Evolutionary conservation across 1,140 invertebrate species (phyloP), one percentile per base, ranked within the genome.

Genomic region (Teleogryllus occipitalis): DNA sequence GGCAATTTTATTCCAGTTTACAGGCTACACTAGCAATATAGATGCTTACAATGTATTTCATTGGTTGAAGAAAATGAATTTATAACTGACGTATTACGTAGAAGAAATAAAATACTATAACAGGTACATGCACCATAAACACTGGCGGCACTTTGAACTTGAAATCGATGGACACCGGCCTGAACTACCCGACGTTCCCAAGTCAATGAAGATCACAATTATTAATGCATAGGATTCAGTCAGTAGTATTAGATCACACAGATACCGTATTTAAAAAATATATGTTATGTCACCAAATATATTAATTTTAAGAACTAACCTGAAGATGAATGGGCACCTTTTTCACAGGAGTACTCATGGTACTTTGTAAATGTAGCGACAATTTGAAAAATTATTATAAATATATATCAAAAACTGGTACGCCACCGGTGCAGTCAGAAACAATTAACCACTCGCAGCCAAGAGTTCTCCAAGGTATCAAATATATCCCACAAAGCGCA

Each of bases 271-370:
- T 39, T 39, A 39, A 39, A 39, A 39, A 39, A 39, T n/a, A n/a
- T n/a, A n/a, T 39, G 27, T 39, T 39, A 39, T 39, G 5, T 39
- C 27, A 39, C 27, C 27, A 39, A 39, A 5, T 39, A 39, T 39
- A 39, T 39, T 39, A 39, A 39, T 39, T 39, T 39, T 2, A 39
- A 39, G 10, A 48, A 87, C 89, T 88, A 87, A 96, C 95, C 92
- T 97, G 95, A 83, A 97, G 89, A 88, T 97, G 95, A 86, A 97
- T 96, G 54, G 96, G 96, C 76, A 97, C 95, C 88, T 97, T 97
- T 87, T 97, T 97, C 81, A 97, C 95, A 80, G 94, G 91, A 79
- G 90, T 90, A 80, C 85, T 87, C 87, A 88, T 87, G 82, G 86
- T 84, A 65, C 22, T 10, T 18, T 14, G 54, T 65, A 65, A 65